Conservation (phyloP, 2,797 vertebrate genomes). For the Gobionotothen gibberifrons region DNA sequence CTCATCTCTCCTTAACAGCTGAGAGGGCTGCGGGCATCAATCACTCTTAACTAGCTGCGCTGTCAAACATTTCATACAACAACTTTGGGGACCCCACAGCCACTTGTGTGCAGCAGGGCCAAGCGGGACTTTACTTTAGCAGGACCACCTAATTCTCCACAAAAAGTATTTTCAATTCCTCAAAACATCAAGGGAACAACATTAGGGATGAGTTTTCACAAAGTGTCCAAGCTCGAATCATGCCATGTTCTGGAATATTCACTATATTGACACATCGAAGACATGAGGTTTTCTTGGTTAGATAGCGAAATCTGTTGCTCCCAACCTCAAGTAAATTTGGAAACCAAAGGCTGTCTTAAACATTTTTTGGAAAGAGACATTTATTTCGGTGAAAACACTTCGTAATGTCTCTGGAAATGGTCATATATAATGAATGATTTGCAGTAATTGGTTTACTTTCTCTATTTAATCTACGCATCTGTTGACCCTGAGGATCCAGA, state of each 20-base stretch:
- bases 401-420: background rate
- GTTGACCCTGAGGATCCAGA: background rate
- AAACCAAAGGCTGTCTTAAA: background rate
- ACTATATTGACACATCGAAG: background rate
- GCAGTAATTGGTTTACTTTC: too few relatives aligned
- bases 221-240: background rate
- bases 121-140: background rate
- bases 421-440: too few relatives aligned
- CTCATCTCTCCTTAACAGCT: conserved; percentile 73
- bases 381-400: background rate
- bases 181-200: conserved; percentile 2
- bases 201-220: conserved; percentile 7
- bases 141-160: too few relatives aligned
- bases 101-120: conserved; percentile 15
- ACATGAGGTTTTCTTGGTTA: background rate
- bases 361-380: background rate
- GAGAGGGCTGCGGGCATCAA: conserved; percentile 75
- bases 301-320: background rate
- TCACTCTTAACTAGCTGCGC: conserved; percentile 80
- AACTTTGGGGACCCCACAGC: conserved; percentile 40
- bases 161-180: background rate
- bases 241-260: conserved; percentile 5
- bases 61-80: conserved; percentile 55
- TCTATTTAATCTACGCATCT: background rate
- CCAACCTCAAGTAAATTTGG: background rate